These are phyloP conservation scores for Metopolophium dirhodum DNA, from an alignment of 1,140 invertebrate species.

Conservation along the genomic window DNA sequence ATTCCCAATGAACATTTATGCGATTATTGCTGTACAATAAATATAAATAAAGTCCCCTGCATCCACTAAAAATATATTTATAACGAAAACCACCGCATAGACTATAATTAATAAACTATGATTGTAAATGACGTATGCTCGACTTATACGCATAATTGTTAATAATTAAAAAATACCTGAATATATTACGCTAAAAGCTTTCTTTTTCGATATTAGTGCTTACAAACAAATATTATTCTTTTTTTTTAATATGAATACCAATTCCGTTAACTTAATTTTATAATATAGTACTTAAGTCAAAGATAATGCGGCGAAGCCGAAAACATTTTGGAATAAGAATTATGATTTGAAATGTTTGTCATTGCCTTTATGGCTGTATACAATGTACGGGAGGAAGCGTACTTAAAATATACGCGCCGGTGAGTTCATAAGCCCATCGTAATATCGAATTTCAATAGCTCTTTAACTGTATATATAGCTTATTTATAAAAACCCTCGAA, in stretches of 20 bases:
- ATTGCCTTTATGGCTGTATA: background rate
- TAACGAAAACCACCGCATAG: no score
- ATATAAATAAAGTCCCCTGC: background rate
- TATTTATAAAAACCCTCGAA: conserved; percentile 1
- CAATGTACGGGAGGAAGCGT: background rate
- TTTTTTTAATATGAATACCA: background rate
- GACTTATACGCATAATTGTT: background rate
- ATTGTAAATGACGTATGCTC: background rate
- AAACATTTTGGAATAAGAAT: background rate
- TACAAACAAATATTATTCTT: background rate
- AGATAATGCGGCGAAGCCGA: background rate
- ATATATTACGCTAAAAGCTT: background rate
- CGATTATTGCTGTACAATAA: background rate
- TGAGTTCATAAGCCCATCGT: background rate
- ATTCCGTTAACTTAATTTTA: background rate
- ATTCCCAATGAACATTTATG: background rate
- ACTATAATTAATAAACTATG: background rate
- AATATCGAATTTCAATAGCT: background rate
- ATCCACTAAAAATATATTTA: background rate
- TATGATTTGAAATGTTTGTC: background rate
- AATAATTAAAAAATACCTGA: background rate
- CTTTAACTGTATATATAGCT: background rate
- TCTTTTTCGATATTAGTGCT: background rate
- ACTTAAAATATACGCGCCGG: background rate
- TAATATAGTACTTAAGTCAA: background rate